These are phyloP conservation scores for Limnephilus auricula DNA, from an alignment of 2,888 invertebrate species.

Conservation along the genomic window DNA sequence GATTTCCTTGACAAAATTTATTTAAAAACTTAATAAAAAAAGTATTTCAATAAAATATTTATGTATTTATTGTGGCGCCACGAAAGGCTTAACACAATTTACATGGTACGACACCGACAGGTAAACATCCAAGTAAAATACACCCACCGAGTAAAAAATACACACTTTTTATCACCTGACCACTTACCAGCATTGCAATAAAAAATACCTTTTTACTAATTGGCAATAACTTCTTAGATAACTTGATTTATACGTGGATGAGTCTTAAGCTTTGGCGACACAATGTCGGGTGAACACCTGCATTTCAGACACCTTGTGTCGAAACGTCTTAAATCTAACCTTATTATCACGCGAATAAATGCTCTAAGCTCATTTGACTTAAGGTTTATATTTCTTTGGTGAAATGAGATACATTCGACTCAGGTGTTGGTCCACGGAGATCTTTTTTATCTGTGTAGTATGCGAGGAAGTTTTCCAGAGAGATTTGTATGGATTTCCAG, in stretches of 20 bases:
- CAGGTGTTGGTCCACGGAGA: conserved; percentile 32
- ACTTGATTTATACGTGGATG: conserved; percentile 13
- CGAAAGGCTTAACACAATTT: conserved; percentile 15
- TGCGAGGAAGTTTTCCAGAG: conserved; percentile 57
- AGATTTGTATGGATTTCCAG: conserved; percentile 41
- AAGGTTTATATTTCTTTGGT: not conserved
- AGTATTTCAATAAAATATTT: conserved; percentile 15
- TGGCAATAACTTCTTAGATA: not conserved
- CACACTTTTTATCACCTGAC: not conserved
- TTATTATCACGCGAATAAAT: not conserved
- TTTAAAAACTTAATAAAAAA: conserved; percentile 3
- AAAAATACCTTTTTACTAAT: not conserved
- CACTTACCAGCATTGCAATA: not conserved
- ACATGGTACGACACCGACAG: conserved; percentile 15
- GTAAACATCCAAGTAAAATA: conserved; percentile 28
- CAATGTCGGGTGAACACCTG: conserved; percentile 66
- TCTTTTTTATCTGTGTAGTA: conserved; percentile 54
- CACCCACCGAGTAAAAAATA: not conserved
- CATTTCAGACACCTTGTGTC: conserved; percentile 11
- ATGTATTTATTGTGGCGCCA: conserved; percentile 38
- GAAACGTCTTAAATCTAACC: not conserved
- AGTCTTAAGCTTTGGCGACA: conserved; percentile 63
- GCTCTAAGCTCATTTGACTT: not conserved
- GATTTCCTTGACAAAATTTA: not conserved
- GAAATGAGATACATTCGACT: not conserved